These are phyloP conservation scores for Urocolius indicus DNA, from an alignment of 2,113 vertebrate species.

Conservation along the genomic window DNA sequence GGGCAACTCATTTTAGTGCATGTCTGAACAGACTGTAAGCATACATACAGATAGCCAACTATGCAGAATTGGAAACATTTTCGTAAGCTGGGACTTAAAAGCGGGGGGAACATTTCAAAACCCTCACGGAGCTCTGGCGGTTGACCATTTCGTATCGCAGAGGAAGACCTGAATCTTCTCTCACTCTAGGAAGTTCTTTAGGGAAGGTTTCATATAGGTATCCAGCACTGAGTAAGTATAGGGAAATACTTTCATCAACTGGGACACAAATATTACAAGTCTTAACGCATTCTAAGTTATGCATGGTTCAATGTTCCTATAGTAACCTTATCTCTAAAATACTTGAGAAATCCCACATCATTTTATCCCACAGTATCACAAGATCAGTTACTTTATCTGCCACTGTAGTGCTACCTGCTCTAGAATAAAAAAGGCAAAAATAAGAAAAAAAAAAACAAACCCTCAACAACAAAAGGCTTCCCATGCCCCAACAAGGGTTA, in stretches of 20 bases:
- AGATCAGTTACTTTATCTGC: neutral
- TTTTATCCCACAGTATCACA: neutral
- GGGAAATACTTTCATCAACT: neutral
- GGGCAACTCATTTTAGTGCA: slow-evolving; percentile 68
- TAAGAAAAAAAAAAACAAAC: neutral
- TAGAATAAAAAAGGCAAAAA: too few relatives aligned
- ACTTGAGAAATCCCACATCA: neutral
- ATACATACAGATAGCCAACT: slow-evolving; percentile 23
- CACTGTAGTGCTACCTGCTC: slow-evolving; percentile 8
- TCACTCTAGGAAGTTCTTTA: neutral
- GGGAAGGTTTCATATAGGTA: neutral
- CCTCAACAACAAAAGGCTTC: neutral
- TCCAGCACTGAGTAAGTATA: neutral
- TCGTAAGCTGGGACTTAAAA: slow-evolving; percentile 11
- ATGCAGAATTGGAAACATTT: neutral
- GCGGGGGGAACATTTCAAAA: neutral
- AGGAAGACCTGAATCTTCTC: neutral
- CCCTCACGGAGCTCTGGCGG: neutral
- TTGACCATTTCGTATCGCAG: neutral
- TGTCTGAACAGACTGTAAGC: slow-evolving; percentile 54
- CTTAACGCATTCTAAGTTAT: slow-evolving; percentile 13
- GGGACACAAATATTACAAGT: neutral
- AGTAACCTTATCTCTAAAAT: neutral
- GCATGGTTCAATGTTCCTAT: neutral
- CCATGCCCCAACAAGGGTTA: neutral